Percentiles rank a stretch among this genome's conserved stretches.
These are phyloP conservation scores for Romanogobio albipinnatus DNA, from an alignment of 2,113 vertebrate genomes.

Conservation along the genomic window DNA sequence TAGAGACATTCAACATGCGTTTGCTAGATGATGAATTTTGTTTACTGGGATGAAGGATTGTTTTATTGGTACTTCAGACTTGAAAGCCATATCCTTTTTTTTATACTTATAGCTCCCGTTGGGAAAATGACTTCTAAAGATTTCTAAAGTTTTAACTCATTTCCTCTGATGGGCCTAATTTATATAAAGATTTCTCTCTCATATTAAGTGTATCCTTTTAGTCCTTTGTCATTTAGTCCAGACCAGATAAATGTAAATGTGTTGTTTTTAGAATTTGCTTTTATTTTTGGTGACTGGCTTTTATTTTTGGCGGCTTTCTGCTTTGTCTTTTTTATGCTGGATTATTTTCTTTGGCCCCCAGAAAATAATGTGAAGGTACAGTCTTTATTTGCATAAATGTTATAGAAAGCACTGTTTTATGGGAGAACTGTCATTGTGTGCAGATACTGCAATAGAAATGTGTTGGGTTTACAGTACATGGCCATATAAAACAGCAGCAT, in stretches of 20 bases:
- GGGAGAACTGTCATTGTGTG: neutral
- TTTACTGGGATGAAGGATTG: conserved; percentile 12
- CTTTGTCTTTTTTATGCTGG: neutral
- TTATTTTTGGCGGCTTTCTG: neutral
- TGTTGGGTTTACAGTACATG: neutral
- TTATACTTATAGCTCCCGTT: neutral
- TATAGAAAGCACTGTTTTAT: neutral
- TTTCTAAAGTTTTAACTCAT: neutral
- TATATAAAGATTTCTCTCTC: neutral
- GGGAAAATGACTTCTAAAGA: neutral
- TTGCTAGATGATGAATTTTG: neutral
- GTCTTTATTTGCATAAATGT: neutral
- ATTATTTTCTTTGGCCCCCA: neutral
- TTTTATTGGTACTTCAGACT: neutral
- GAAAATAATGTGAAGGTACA: neutral
- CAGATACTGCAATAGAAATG: neutral
- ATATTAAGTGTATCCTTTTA: neutral
- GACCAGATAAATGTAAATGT: neutral
- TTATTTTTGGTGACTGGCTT: neutral
- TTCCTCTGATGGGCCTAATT: neutral
- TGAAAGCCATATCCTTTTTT: neutral
- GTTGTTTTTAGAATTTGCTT: neutral
- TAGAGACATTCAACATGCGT: neutral
- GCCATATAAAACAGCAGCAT: neutral
- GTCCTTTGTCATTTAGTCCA: neutral